Evolutionary conservation across 2,888 invertebrate species (phyloP), one percentile per base, ranked within the genome.

Genomic region (Drosophila yooni): DNA sequence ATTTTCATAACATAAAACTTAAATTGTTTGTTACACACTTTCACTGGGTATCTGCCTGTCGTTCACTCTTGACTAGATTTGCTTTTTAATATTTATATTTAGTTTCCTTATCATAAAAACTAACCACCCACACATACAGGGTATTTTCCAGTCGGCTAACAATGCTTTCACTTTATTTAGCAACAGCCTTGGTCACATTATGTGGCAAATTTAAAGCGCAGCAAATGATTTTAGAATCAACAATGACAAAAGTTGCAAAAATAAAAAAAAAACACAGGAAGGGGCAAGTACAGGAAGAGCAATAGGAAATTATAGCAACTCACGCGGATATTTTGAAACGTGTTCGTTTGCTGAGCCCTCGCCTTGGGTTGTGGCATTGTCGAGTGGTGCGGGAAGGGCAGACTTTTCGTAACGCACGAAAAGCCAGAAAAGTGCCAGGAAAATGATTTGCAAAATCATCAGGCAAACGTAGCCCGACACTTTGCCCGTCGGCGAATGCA

Each of bases 401-500:
- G 87, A 91, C 76, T 93, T 91, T 76, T 93, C 92, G 88, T 94
- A 94, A 85, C 94, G 93, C 91, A 94, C 93, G 91, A 94, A 92
- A 87, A 93, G 82, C 88, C 94, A 94, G 92, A 94, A 94, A 83
- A 94, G 88, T 78, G 93, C 92, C 79, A 94, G 92, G 82, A 94
- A 89, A 81, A 94, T 88, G 90, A 94, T 92, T 93, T 94, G 94
- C 83, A 94, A 91, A 82, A 93, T 88, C 86, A 94, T 92, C 76
- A 94, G 93, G 82, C 92, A 91, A 76, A 94, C 83, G 91, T 93
- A 93, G 75, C 93, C 93, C 72, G 93, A 91, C 85, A 91, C 91
- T 86, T 92, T 92, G 60, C 88, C 74, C 58, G 84, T 85, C 62
- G 92, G 82, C 65, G 93, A 89, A 86, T 93, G 92, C 93, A 93